These are phyloP conservation scores for Argyresthia albistria DNA, from an alignment of 2,888 invertebrate genomes.

Conservation along the genomic window DNA sequence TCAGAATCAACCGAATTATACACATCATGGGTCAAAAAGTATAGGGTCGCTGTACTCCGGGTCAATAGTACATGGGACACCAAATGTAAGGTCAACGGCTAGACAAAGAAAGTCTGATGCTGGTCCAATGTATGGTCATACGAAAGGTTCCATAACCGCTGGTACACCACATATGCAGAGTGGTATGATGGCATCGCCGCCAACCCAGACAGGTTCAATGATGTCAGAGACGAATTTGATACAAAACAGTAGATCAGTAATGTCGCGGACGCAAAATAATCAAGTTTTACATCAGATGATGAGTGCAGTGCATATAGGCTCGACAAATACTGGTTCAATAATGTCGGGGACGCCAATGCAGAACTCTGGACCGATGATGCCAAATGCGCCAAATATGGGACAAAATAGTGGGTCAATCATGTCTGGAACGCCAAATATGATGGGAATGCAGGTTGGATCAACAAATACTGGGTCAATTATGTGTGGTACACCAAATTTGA, in stretches of 20 bases:
- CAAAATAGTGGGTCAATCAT: slow-evolving; percentile 19
- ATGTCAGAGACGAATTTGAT: slow-evolving; percentile 16
- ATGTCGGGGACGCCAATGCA: background rate
- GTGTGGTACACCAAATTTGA: background rate
- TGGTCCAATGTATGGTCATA: too few species aligned
- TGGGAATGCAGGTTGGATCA: background rate
- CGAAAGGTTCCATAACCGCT: background rate
- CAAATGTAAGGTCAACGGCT: background rate
- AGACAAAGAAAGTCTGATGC: too few species aligned
- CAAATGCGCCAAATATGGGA: slow-evolving; percentile 18
- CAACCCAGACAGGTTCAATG: slow-evolving; percentile 18
- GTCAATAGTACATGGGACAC: slow-evolving; percentile 1
- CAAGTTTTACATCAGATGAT: background rate
- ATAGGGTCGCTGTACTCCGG: background rate
- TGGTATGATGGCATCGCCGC: too few species aligned
- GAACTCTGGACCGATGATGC: slow-evolving; percentile 19
- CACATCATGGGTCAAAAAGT: too few species aligned
- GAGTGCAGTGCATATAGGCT: background rate
- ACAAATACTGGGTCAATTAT: background rate
- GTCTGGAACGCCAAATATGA: slow-evolving; percentile 19
- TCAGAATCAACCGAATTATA: background rate
- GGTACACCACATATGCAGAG: background rate
- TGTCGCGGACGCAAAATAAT: slow-evolving; percentile 20
- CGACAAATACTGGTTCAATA: background rate
- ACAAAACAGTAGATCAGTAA: slow-evolving; percentile 16